Percentiles rank a stretch among this genome's conserved stretches.
Evolutionary conservation across 1,140 invertebrate species (phyloP).

Genomic region (Trichoplusia ni): DNA sequence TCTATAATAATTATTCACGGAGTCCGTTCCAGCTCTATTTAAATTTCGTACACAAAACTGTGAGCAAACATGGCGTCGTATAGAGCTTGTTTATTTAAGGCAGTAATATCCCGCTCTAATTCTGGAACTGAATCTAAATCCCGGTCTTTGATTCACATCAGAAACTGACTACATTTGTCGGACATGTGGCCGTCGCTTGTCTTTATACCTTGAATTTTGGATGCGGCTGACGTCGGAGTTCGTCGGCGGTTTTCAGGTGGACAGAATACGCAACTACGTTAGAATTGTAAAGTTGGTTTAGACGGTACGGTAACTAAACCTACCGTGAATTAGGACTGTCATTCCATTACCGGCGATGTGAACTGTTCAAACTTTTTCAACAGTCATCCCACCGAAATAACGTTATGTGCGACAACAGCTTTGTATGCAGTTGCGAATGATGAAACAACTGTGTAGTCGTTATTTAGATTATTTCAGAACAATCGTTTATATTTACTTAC

Average conservation of each 20-base stretch:
- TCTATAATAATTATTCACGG: constrained; percentile 26
- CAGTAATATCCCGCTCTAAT: constrained; percentile 45
- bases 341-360: constrained; percentile 10
- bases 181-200: constrained; percentile 58
- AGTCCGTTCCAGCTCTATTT: constrained; percentile 32
- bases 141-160: constrained; percentile 40
- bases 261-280: constrained; percentile 57
- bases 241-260: constrained; percentile 52
- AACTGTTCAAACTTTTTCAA: constrained; percentile 6
- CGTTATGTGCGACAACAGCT: background rate
- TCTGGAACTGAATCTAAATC: constrained; percentile 32
- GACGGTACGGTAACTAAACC: constrained; percentile 38
- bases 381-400: background rate
- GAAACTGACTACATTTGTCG: constrained; percentile 40
- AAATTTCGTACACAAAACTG: constrained; percentile 38
- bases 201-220: constrained; percentile 68
- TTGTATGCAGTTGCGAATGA: constrained; percentile 1
- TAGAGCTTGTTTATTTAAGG: constrained; percentile 46
- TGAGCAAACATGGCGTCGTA: constrained; percentile 35
- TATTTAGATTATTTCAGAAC: background rate
- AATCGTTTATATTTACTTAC: background rate
- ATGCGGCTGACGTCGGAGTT: constrained; percentile 61
- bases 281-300: constrained; percentile 41
- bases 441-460: background rate
- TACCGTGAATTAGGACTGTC: constrained; percentile 34